Conservation (phyloP, 2,797 vertebrate genomes). For the Nannoperca obscura region DNA sequence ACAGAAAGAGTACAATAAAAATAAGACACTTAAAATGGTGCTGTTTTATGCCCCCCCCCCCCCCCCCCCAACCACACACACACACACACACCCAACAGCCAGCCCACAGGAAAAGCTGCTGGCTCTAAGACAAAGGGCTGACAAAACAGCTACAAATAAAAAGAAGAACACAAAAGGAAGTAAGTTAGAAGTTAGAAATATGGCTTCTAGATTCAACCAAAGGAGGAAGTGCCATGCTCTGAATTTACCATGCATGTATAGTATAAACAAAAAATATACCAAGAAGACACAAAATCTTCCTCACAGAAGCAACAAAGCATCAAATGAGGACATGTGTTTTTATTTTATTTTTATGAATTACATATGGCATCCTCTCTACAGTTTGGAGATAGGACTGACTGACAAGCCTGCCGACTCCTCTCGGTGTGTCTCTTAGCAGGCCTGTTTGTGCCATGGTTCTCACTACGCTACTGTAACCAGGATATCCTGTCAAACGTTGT, state of each 20-base stretch:
- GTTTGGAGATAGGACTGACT: not conserved
- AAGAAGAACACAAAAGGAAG: constrained; percentile 55
- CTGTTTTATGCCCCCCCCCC: constrained; percentile 12
- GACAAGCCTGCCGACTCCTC: constrained; percentile 1
- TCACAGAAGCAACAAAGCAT: not conserved
- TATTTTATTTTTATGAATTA: not conserved
- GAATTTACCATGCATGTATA: not conserved
- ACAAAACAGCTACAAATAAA: constrained; percentile 63
- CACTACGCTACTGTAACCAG: constrained; percentile 73
- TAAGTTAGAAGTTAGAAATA: too few relatives aligned
- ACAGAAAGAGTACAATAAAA: constrained; percentile 21
- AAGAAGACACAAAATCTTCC: constrained; percentile 10
- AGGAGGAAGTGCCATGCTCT: constrained; percentile 47
- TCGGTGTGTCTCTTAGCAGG: not conserved
- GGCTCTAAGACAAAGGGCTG: constrained; percentile 61
- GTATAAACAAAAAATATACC: not conserved
- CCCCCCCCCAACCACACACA: not conserved
- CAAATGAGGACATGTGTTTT: not conserved
- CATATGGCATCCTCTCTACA: not conserved
- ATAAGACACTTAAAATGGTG: constrained; percentile 33
- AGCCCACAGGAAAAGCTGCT: constrained; percentile 50
- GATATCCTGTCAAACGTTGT: constrained; percentile 85
- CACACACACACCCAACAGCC: constrained; percentile 10
- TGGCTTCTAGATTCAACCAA: constrained; percentile 32
- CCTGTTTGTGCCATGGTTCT: constrained; percentile 42